Percentiles rank a stretch among this genome's conserved stretches.
Conservation (phyloP, 2,113 vertebrate genomes). For the Eira barbara region DNA sequence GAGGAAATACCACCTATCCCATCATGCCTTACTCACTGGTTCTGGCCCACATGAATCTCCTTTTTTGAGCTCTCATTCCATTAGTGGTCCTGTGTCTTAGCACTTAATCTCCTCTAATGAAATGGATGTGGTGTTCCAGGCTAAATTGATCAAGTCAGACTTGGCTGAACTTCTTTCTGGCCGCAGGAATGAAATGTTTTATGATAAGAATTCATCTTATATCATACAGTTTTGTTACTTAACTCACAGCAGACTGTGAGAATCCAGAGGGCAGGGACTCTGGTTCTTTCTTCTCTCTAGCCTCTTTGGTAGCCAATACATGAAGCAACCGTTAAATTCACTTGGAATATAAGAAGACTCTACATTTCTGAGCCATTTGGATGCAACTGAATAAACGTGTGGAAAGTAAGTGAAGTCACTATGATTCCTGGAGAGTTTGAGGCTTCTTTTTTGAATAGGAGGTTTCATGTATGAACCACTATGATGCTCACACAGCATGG, state of each 20-base stretch:
- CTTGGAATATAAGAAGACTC: not conserved
- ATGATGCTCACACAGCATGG: not conserved
- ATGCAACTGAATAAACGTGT: not conserved
- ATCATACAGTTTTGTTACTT: conserved; percentile 10
- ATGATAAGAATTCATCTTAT: conserved; percentile 29
- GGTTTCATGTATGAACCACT: not conserved
- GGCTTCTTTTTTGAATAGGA: not conserved
- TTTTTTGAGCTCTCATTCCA: conserved; percentile 37
- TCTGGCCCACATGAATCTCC: not conserved
- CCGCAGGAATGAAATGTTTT: conserved; percentile 37
- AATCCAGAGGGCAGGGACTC: not conserved
- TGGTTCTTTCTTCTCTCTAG: not conserved
- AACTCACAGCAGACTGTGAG: not conserved
- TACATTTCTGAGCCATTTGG: not conserved
- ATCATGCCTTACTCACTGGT: not conserved
- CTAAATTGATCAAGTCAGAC: conserved; percentile 60
- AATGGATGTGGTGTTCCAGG: conserved; percentile 56
- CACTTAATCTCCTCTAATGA: conserved; percentile 56
- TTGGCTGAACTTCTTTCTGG: conserved; percentile 50
- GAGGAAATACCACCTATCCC: not conserved
- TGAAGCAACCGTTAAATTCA: not conserved
- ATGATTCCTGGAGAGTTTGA: not conserved
- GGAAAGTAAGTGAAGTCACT: not conserved
- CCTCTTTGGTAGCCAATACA: not conserved
- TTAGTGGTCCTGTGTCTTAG: conserved; percentile 34